These are phyloP conservation scores for Ylistrum balloti DNA, from an alignment of 1,140 invertebrate species.

Conservation along the genomic window DNA sequence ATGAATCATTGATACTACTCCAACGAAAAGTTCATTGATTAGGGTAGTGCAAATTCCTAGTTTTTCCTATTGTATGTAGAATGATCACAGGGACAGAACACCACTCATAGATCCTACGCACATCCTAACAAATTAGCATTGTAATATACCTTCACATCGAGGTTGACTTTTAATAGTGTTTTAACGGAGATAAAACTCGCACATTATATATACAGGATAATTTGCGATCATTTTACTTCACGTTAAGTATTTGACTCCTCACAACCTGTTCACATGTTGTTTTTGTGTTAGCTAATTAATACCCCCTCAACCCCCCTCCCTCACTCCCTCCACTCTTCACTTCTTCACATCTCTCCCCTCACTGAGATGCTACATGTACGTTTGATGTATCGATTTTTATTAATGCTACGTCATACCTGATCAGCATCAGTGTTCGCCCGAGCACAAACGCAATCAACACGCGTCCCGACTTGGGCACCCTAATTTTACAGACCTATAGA, in stretches of 20 bases:
- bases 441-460: conserved; percentile 6
- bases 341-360: not conserved
- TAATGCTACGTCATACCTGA: conserved; percentile 20
- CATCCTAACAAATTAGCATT: no score
- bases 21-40: conserved; percentile 23
- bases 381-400: conserved; percentile 29
- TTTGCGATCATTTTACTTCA: no score
- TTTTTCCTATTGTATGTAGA: not conserved
- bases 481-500: conserved; percentile 3
- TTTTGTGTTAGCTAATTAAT: no score
- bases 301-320: no score
- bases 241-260: no score
- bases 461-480: not conserved
- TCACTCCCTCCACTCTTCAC: not conserved
- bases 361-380: not conserved
- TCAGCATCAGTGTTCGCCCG: not conserved
- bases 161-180: no score
- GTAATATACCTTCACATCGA: no score
- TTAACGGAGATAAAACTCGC: no score
- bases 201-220: no score
- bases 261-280: no score
- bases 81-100: no score
- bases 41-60: not conserved
- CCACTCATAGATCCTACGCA: no score
- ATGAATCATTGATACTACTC: not conserved